Conservation (phyloP, 2,113 vertebrate genomes). For the Gracilinanus agilis region DNA sequence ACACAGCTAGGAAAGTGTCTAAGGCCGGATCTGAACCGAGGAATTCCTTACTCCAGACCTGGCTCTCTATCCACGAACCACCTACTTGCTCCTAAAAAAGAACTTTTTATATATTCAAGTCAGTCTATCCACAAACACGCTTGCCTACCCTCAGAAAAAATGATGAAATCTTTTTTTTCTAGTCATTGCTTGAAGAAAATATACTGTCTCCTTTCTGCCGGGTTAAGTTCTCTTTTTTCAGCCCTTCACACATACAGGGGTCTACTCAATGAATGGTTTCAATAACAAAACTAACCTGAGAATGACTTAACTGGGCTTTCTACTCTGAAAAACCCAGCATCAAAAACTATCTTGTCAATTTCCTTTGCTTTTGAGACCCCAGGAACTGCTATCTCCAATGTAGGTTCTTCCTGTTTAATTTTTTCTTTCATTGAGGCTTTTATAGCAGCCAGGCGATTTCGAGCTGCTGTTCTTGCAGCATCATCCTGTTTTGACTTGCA, state of each 20-base stretch:
- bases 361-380: conserved; percentile 56
- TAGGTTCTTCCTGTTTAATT: conserved; percentile 56
- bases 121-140: not conserved
- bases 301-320: conserved; percentile 91
- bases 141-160: not conserved
- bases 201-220: conserved; percentile 5
- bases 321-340: conserved; percentile 93
- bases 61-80: too few species aligned
- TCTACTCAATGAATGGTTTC: conserved; percentile 35
- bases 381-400: not conserved
- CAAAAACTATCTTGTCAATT: conserved; percentile 87
- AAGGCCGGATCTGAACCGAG: too few species aligned
- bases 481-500: conserved; percentile 81
- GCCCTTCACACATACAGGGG: not conserved
- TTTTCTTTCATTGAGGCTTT: conserved; percentile 92
- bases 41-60: too few species aligned
- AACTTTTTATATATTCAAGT: not conserved
- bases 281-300: conserved; percentile 83
- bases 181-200: not conserved
- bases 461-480: conserved; percentile 85
- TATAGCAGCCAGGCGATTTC: conserved; percentile 89
- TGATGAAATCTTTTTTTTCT: not conserved
- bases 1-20: too few species aligned
- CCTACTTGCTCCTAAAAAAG: not conserved
- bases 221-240: not conserved